Base-by-base conservation (phyloP, 2,113 vertebrate genomes). In the Paratilapia polleni region DNA sequence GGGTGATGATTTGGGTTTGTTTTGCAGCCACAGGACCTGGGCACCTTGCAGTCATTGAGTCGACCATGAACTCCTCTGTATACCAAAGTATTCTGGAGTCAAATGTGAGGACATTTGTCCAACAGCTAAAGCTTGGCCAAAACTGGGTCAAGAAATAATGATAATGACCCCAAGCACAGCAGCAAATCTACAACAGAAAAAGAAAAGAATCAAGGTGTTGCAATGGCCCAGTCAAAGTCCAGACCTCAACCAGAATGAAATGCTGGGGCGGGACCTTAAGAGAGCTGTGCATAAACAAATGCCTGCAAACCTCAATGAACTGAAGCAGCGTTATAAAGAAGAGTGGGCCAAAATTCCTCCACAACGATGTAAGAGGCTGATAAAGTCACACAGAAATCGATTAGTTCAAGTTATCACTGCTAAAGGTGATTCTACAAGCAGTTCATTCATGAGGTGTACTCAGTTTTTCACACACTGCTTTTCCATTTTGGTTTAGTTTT, bases 161-260 rank as follows among this genome's bases (percentile, higher is more conserved):
- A 49, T 19, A 70, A 28, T 70, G 24, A 70, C 1, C 26, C 15
- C 2, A 2, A 28, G 8, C 22, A 68, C 41, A 68, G 64, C 41
- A 68, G 64, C 47, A 49, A 68, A 68, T 41, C 5, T 49, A 12
- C 41, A 49, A 17, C 64, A 68, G 0, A 28, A 17, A 68, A 68
- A 68, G 47, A 49, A 19, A 68, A 68, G 64, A 68, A 68, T 49
- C 47, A 49, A 68, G 5, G 22, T 11, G 15, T 26, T 68, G 0
- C 22, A 68, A 19, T 49, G 64, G 64, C 15, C 0, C 64, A 68
- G 22, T 28, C 64, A 28, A 68, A 9, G 0, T 0, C 22, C 64
- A 49, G 64, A 68, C 22, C 41, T 68, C 64, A 49, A 49, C 22
- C 22, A 12, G 41, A 28, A 3, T 49, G 41, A 68, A 49, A 49